Percentiles rank a stretch among this genome's conserved stretches.
phyloP scores from a whole-genome alignment of 2,113 vertebrate species.

The Himantopus leucocephalus region DNA sequence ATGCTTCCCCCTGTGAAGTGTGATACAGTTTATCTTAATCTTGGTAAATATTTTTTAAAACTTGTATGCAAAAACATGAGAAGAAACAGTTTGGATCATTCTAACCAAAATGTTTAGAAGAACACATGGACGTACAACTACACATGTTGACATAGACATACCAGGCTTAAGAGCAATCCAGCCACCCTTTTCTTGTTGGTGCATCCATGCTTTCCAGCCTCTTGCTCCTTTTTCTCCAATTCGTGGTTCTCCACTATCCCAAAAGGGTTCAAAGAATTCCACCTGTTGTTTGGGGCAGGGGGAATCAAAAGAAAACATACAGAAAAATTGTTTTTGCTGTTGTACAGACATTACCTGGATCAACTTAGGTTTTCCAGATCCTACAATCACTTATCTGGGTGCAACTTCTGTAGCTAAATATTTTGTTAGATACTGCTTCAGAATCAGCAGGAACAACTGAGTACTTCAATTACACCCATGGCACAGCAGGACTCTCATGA shows the following conservation, averaged over 20 bases:
- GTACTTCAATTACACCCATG: not conserved
- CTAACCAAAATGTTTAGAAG: not conserved
- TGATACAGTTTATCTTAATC: not conserved
- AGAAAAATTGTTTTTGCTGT: not conserved
- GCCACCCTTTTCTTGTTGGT: slow-evolving; percentile 93
- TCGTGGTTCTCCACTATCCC: slow-evolving; percentile 93
- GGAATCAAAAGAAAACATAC: not conserved
- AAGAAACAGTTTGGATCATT: not conserved
- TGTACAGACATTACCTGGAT: not conserved
- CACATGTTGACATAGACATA: slow-evolving; percentile 1
- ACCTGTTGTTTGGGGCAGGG: slow-evolving; percentile 68
- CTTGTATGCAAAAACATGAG: not conserved
- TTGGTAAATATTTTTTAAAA: not conserved
- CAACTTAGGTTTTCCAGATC: not conserved
- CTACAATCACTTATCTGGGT: not conserved
- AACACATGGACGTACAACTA: not conserved
- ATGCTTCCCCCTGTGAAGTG: not conserved
- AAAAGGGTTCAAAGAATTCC: slow-evolving; percentile 95
- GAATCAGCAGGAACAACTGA: not conserved
- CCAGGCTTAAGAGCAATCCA: slow-evolving; percentile 86
- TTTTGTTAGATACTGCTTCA: not conserved
- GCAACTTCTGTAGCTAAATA: not conserved
- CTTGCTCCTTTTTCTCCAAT: slow-evolving; percentile 89
- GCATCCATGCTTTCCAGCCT: slow-evolving; percentile 96
- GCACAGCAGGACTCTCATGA: not conserved